Percentiles rank a stretch among this genome's conserved stretches.
phyloP scores from a whole-genome alignment of 2,797 vertebrate genomes.

The Melanotaenia pygmaea region DNA sequence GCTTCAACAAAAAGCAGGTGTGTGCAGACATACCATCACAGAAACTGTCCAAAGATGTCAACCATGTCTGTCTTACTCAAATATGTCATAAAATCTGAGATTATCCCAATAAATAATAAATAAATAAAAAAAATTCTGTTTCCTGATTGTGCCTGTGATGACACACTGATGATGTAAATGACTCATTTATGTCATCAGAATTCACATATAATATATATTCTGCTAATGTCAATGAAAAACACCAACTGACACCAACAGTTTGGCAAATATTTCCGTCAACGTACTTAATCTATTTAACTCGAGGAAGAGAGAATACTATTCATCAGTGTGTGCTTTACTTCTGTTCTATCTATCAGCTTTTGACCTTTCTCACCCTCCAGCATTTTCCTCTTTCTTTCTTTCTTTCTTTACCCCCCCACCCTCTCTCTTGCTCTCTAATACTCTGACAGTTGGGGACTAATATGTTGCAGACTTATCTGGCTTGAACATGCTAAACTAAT shows the following conservation, averaged over 20 bases:
- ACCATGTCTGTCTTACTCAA: background rate
- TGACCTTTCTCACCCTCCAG: conserved; percentile 31
- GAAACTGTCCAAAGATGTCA: conserved; percentile 7
- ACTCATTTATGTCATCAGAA: background rate
- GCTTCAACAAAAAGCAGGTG: conserved; percentile 22
- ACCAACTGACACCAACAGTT: conserved; percentile 28
- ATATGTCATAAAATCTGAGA: conserved; percentile 1
- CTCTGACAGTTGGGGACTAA: conserved; percentile 59
- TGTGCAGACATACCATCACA: background rate
- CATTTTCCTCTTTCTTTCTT: background rate
- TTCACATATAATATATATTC: background rate
- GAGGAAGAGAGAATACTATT: conserved; percentile 26
- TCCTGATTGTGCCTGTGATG: background rate
- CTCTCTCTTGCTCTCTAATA: conserved; percentile 17
- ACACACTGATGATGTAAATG: background rate
- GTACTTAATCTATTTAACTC: conserved; percentile 35
- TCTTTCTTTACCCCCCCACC: background rate
- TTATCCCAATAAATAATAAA: background rate
- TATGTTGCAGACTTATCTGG: conserved; percentile 68
- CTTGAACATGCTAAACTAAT: conserved; percentile 72
- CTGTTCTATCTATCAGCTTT: conserved; percentile 37
- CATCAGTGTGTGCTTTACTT: conserved; percentile 35
- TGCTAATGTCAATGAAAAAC: conserved; percentile 4
- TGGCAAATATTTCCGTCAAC: conserved; percentile 24
- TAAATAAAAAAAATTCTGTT: background rate